Evolutionary conservation across 2,113 vertebrate genomes (phyloP).

Genomic region (Cricetomys ansorgei): DNA sequence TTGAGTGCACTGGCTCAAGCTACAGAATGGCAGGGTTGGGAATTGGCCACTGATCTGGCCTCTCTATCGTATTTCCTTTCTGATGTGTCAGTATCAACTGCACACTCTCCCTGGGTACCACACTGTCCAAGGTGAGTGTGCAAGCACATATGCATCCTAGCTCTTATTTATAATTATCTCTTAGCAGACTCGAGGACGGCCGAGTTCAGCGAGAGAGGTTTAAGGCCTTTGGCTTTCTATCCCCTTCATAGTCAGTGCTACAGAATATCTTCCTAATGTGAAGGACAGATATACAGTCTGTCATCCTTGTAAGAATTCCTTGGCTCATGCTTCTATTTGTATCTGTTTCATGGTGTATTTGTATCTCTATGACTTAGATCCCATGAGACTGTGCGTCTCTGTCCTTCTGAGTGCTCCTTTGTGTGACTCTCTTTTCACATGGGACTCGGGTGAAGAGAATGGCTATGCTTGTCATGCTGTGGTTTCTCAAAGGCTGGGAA

Average conservation of each 20-base stretch:
- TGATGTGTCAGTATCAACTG: neutral
- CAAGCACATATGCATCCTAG: neutral
- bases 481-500: neutral
- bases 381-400: neutral
- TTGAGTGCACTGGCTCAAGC: neutral
- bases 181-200: neutral
- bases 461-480: neutral
- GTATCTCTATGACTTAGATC: neutral
- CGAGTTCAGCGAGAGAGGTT: neutral
- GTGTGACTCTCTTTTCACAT: neutral
- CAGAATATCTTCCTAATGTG: neutral
- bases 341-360: neutral
- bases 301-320: neutral
- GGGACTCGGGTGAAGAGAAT: neutral
- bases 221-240: neutral
- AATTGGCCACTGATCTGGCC: neutral
- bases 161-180: neutral
- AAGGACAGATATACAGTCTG: neutral
- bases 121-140: neutral
- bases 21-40: neutral
- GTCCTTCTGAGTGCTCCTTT: neutral
- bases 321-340: neutral
- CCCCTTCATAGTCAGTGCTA: neutral
- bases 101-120: neutral
- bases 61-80: neutral